Percentiles rank a stretch among this genome's conserved stretches.
phyloP scores from a whole-genome alignment of 2,113 vertebrate genomes.

The Paedocypris sp. region DNA sequence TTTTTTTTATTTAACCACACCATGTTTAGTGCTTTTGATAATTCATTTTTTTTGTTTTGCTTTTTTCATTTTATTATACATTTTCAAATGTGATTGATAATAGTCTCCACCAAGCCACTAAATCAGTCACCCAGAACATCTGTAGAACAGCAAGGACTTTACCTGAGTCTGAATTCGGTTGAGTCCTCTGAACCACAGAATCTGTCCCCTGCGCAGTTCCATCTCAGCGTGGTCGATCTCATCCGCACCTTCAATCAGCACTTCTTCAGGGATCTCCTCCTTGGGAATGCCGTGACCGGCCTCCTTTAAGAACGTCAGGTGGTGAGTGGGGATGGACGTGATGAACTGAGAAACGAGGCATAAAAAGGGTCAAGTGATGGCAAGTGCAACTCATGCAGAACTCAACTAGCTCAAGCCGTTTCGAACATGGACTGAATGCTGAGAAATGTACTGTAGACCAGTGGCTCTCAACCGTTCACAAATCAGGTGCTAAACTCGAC shows the following conservation, averaged over 20 bases:
- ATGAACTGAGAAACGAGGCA: constrained; percentile 59
- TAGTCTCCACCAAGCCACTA: not conserved
- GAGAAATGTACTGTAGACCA: not conserved
- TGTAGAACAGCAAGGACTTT: constrained; percentile 31
- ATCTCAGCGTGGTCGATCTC: constrained; percentile 94
- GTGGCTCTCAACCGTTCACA: not conserved
- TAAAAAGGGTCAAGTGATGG: not conserved
- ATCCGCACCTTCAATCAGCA: constrained; percentile 72
- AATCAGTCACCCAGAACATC: not conserved
- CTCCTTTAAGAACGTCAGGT: constrained; percentile 90
- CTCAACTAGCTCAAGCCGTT: not conserved
- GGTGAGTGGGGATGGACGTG: constrained; percentile 77
- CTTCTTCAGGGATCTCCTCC: constrained; percentile 78
- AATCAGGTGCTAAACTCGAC: no score
- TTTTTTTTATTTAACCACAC: not conserved
- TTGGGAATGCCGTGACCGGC: constrained; percentile 84
- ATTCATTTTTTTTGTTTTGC: not conserved
- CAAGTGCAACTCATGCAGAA: not conserved
- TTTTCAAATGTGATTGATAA: no score
- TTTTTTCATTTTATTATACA: not conserved
- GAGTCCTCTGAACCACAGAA: constrained; percentile 95
- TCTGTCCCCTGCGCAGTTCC: constrained; percentile 90
- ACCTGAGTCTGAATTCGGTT: constrained; percentile 99
- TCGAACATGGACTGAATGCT: not conserved
- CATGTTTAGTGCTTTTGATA: not conserved